Evolutionary conservation across 2,888 invertebrate genomes (phyloP), one percentile per base, ranked within the genome.

Genomic region (Agrochola macilenta): DNA sequence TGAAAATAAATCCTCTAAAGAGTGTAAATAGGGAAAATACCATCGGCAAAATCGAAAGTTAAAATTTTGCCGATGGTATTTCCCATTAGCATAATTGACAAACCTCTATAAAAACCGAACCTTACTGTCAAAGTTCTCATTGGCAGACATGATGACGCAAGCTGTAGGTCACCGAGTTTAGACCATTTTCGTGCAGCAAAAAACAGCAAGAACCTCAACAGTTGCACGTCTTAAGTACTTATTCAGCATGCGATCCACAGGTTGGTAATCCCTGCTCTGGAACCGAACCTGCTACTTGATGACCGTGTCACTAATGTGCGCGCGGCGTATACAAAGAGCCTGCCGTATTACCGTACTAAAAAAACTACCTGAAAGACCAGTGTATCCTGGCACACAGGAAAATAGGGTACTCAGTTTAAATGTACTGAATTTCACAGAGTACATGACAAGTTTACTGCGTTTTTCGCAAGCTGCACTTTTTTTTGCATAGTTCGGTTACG

Each of bases 321-420:
- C 65, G 80, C 88, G 86, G 83, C 73, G 64, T 11, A n/a, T 39
- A 82, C 88, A 87, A 86, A 87, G 84, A 66, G 17, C 39, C 23
- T 35, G 43, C 39, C 23, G 58, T 52, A 69, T 78, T 74, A 63
- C 43, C 35, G 23, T 14, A 60, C 58, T 23, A 87, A 71, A 83
- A 83, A 76, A 83, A 85, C 68, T 39, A 8, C n/a, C 58, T 12
- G 7, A 4, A 2, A 0, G 23, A 12, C 81, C 80, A 83, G 49
- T 9, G 0, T 66, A 43, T 35, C 65, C 17, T 83, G 81, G 35
- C 14, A 17, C 58, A 11, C 7, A 49, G 79, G 26, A 17, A 60
- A 71, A 66, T 66, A 17, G 35, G 9, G 2, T 14, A 63, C 49
- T 17, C n/a, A n/a, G 20, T 23, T 23, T 5, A 30, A 5, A 43